Conservation (phyloP, 2,888 invertebrate species). For the Teinopalpus imperialis region DNA sequence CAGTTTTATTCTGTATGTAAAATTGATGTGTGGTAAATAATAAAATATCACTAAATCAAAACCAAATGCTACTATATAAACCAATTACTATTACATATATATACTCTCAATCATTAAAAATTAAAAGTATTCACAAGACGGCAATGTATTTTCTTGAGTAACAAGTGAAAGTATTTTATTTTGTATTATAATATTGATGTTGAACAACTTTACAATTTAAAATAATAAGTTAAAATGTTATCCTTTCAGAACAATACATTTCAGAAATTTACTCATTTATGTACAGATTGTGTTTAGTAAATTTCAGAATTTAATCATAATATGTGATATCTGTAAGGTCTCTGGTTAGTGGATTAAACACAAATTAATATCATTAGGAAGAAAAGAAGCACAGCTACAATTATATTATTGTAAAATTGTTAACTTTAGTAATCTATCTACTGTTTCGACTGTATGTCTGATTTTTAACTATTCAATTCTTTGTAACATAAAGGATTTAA, state of each 20-base stretch:
- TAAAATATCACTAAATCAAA: constrained; percentile 31
- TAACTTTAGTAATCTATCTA: constrained; percentile 31
- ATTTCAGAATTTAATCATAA: no score
- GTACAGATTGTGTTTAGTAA: no score
- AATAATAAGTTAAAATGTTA: no score
- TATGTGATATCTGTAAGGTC: constrained; percentile 4
- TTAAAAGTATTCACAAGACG: constrained; percentile 3
- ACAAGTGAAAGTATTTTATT: no score
- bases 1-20: constrained; percentile 33
- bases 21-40: constrained; percentile 28
- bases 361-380: constrained; percentile 30
- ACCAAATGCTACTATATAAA: constrained; percentile 18
- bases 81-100: constrained; percentile 15
- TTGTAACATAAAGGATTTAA: constrained; percentile 53
- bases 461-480: constrained; percentile 49
- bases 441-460: constrained; percentile 39
- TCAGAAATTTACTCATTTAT: no score
- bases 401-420: constrained; percentile 29
- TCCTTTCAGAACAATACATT: no score
- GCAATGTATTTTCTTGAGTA: neutral
- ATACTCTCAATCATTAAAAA: constrained; percentile 9
- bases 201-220: no score
- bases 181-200: no score
- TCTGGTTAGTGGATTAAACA: constrained; percentile 36
- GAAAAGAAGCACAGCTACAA: constrained; percentile 37